A percentile compares a stretch with the other conserved stretches of the same genome.
These are phyloP conservation scores for Octodon degus DNA, from an alignment of 2,113 vertebrate species.

Conservation along the genomic window DNA sequence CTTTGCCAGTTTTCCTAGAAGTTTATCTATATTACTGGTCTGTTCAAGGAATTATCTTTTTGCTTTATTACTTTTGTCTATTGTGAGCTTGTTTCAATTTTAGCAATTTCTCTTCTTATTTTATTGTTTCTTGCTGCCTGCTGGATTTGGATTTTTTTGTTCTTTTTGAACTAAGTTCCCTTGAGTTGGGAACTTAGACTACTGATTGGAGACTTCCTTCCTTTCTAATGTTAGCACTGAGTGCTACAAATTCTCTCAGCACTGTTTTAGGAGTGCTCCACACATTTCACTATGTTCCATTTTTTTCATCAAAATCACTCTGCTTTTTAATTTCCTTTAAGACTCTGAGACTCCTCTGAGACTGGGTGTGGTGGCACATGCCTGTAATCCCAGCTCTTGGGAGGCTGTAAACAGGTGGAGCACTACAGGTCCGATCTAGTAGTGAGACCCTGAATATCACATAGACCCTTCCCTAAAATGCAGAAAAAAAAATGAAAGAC, in stretches of 20 bases:
- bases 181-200: background rate
- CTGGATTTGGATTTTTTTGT: background rate
- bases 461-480: no score
- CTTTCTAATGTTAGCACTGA: background rate
- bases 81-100: background rate
- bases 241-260: background rate
- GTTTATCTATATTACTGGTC: background rate
- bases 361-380: no score
- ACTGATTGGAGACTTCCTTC: background rate
- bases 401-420: no score
- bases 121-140: background rate
- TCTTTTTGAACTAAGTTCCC: background rate
- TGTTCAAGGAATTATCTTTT: background rate
- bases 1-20: background rate
- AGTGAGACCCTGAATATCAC: no score
- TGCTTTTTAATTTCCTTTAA: background rate
- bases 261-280: background rate
- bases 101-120: background rate
- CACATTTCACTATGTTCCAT: background rate
- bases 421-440: no score
- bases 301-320: background rate
- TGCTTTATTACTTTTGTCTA: background rate
- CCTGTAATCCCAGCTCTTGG: no score
- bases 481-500: no score
- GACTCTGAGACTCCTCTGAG: no score